Evolutionary conservation across 2,113 vertebrate genomes (phyloP).

Genomic region (Panthera uncia): DNA sequence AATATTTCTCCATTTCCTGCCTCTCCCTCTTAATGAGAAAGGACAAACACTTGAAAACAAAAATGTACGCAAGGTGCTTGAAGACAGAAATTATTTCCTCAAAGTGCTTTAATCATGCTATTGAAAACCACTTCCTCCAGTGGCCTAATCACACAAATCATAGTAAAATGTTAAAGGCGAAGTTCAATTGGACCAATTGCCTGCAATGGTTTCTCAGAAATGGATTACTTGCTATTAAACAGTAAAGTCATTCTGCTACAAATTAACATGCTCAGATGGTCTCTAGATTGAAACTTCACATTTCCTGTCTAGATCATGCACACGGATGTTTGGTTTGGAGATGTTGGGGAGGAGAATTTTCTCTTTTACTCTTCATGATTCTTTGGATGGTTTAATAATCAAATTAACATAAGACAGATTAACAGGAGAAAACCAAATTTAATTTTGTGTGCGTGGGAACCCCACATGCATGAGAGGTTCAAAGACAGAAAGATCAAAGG

Average conservation of each 20-base stretch:
- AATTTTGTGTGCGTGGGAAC: neutral
- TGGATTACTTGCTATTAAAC: slow-evolving; percentile 77
- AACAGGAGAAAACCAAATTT: neutral
- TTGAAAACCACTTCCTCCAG: slow-evolving; percentile 81
- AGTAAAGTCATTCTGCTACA: slow-evolving; percentile 71
- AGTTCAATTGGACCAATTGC: slow-evolving; percentile 81
- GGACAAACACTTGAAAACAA: slow-evolving; percentile 80
- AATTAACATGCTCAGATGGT: neutral
- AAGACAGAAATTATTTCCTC: slow-evolving; percentile 82
- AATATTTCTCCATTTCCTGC: slow-evolving; percentile 69
- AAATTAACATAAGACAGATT: neutral
- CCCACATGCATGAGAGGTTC: neutral
- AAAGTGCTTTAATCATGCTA: slow-evolving; percentile 84
- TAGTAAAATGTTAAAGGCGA: slow-evolving; percentile 85
- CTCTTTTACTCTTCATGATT: neutral
- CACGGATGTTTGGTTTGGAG: neutral
- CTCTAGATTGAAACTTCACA: slow-evolving; percentile 28
- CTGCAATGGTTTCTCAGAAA: slow-evolving; percentile 77
- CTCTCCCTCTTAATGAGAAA: slow-evolving; percentile 73
- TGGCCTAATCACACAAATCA: slow-evolving; percentile 86
- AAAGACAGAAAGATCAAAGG: neutral
- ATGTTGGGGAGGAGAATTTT: neutral
- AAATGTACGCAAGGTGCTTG: slow-evolving; percentile 73
- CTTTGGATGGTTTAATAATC: neutral
- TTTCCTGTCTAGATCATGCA: neutral